phyloP scores from a whole-genome alignment of 2,888 invertebrate species.

The Phoronis australis region DNA sequence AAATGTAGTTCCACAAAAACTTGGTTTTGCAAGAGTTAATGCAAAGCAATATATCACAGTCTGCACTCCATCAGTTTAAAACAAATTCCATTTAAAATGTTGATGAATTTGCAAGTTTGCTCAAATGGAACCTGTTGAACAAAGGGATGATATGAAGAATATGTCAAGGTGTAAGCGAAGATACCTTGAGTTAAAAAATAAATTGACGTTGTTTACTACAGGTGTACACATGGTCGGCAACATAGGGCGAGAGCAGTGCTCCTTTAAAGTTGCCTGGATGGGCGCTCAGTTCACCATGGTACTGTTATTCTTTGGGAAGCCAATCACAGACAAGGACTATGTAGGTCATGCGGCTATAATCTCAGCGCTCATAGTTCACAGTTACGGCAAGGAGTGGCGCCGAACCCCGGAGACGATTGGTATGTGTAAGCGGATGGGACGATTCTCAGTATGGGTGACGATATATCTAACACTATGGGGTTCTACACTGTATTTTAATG shows the following conservation, averaged over 20 bases:
- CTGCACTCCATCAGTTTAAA: too few species aligned
- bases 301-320: constrained; percentile 66
- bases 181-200: too few species aligned
- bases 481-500: constrained; percentile 77
- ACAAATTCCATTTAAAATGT: too few species aligned
- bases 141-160: too few species aligned
- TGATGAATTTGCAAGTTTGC: too few species aligned
- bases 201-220: too few species aligned
- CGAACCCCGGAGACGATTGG: constrained; percentile 4
- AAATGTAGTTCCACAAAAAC: too few species aligned
- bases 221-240: constrained; percentile 89
- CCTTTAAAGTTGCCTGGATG: constrained; percentile 65
- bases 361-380: constrained; percentile 55
- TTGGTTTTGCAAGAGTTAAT: too few species aligned
- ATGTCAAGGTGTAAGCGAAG: too few species aligned
- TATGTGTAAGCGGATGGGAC: constrained; percentile 56
- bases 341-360: constrained; percentile 20
- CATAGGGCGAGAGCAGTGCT: constrained; percentile 75
- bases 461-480: constrained; percentile 70
- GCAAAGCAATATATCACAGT: too few species aligned
- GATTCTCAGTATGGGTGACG: constrained; percentile 62
- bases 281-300: constrained; percentile 72
- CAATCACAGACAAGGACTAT: constrained; percentile 22
- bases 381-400: constrained; percentile 71
- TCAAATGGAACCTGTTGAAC: too few species aligned